Conservation (phyloP, 2,797 vertebrate species). For the Enoplosus armatus region DNA sequence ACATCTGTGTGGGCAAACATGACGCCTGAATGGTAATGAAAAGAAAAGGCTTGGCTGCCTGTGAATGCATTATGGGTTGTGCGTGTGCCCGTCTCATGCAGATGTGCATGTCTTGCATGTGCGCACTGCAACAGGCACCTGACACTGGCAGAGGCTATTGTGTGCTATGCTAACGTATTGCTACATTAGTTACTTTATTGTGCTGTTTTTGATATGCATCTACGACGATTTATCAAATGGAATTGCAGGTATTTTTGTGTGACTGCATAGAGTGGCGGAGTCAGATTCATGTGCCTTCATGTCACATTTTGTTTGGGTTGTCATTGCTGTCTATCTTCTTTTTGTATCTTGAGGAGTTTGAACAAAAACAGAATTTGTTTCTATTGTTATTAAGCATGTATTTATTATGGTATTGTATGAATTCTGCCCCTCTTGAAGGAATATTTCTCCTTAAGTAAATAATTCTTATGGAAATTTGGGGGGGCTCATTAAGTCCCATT, state of each 20-base stretch:
- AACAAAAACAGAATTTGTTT: not conserved
- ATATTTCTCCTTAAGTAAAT: not conserved
- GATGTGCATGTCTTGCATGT: constrained; percentile 5
- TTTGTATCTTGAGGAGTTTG: not conserved
- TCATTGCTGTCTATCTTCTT: not conserved
- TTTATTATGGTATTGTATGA: not conserved
- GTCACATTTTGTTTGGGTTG: not conserved
- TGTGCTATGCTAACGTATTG: constrained; percentile 56
- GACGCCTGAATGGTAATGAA: constrained; percentile 61
- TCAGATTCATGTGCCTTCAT: not conserved
- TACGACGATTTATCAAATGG: not conserved
- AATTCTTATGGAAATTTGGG: not conserved
- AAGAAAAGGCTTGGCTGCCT: constrained; percentile 49
- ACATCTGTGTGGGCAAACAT: constrained; percentile 68
- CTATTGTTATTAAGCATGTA: not conserved
- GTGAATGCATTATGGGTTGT: constrained; percentile 53
- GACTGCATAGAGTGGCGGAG: not conserved
- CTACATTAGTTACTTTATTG: not conserved
- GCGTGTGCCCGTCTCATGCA: constrained; percentile 2
- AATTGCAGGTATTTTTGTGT: not conserved
- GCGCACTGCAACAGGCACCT: constrained; percentile 32
- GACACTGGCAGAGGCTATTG: constrained; percentile 46
- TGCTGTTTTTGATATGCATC: not conserved
- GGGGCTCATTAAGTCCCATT: no score
- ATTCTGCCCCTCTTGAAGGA: not conserved